Evolutionary conservation across 2,797 vertebrate genomes (phyloP).

Genomic region (Gorsachius magnificus): DNA sequence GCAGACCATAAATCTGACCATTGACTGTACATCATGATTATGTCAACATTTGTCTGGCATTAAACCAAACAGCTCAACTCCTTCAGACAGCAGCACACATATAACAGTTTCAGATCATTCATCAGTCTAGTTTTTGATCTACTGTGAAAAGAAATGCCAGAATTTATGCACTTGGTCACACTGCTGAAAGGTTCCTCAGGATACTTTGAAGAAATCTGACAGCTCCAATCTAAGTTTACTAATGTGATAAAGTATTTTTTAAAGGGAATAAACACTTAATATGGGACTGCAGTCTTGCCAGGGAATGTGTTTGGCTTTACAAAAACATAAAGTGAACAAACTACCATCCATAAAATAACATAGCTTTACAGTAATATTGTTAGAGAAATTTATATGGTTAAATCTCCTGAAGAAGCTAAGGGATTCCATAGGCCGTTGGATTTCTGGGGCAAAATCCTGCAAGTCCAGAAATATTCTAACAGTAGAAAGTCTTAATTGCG

Average conservation of each 20-base stretch:
- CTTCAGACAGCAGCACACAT: background rate
- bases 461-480: background rate
- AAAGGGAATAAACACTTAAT: slow-evolving; percentile 37
- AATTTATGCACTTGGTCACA: slow-evolving; percentile 18
- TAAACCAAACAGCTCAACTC: background rate
- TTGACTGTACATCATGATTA: background rate
- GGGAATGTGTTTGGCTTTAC: background rate
- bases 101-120: slow-evolving; percentile 8
- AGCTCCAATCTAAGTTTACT: slow-evolving; percentile 42
- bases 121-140: slow-evolving; percentile 5
- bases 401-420: background rate
- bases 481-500: background rate
- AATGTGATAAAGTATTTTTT: slow-evolving; percentile 42
- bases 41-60: slow-evolving; percentile 13
- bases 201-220: slow-evolving; percentile 31
- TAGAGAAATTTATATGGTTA: background rate
- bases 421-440: background rate
- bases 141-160: slow-evolving; percentile 22
- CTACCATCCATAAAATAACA: background rate
- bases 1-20: background rate
- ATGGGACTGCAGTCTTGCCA: background rate
- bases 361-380: background rate
- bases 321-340: background rate
- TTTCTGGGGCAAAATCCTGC: background rate
- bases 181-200: slow-evolving; percentile 27